Evolutionary conservation across 2,113 vertebrate species (phyloP).

Genomic region (Rhinopomastus cyanomelas): DNA sequence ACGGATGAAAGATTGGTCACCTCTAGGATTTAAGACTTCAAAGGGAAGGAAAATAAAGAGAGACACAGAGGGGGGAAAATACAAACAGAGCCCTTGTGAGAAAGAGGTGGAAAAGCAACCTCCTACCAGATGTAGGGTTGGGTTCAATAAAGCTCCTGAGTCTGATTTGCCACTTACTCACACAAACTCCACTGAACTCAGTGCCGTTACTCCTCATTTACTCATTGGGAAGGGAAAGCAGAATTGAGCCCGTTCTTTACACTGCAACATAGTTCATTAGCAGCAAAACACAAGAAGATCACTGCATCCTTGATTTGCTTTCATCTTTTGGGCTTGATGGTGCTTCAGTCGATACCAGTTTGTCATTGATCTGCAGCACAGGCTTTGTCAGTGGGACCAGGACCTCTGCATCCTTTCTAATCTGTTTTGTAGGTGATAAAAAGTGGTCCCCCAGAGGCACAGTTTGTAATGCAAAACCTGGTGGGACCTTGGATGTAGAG

Average conservation of each 20-base stretch:
- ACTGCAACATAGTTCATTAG: neutral
- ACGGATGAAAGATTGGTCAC: constrained; percentile 83
- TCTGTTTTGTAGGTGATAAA: neutral
- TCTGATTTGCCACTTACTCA: neutral
- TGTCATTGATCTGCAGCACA: neutral
- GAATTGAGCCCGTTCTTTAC: neutral
- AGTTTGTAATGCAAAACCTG: neutral
- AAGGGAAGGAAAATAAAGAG: constrained; percentile 76
- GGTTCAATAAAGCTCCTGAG: neutral
- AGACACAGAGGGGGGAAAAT: constrained; percentile 63
- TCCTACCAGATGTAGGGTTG: neutral
- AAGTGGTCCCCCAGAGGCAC: neutral
- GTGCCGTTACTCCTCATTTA: neutral
- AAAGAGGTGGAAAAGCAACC: constrained; percentile 44
- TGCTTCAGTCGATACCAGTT: neutral
- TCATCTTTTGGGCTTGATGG: constrained; percentile 21
- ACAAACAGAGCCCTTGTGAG: constrained; percentile 64
- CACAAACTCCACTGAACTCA: neutral
- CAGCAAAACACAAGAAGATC: neutral
- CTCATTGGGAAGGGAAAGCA: neutral
- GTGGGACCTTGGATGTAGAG: neutral
- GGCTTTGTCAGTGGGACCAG: neutral
- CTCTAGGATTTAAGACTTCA: constrained; percentile 80
- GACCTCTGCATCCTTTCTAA: neutral
- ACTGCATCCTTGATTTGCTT: neutral